Conservation (phyloP, 2,797 vertebrate species). For the Lutjanus argentimaculatus region DNA sequence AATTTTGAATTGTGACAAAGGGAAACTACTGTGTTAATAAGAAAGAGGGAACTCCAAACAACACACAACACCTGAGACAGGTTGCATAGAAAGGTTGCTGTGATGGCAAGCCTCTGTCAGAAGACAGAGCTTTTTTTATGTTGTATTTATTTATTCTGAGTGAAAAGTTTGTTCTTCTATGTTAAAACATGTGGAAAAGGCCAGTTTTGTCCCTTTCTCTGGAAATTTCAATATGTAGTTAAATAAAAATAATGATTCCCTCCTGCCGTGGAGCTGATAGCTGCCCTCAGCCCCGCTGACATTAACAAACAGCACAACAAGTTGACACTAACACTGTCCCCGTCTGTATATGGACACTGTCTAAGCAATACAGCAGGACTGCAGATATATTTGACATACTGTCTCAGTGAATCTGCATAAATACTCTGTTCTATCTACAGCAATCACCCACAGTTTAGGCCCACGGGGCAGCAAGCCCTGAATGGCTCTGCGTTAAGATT, state of each 20-base stretch:
- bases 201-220: neutral
- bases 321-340: neutral
- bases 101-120: too few relatives aligned
- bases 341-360: neutral
- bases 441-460: slow-evolving; percentile 14
- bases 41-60: neutral
- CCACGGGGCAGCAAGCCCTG: slow-evolving; percentile 7
- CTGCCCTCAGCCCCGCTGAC: slow-evolving; percentile 2
- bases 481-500: slow-evolving; percentile 1
- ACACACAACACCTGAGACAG: neutral
- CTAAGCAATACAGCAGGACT: slow-evolving; percentile 1
- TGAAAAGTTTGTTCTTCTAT: neutral
- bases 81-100: accelerated
- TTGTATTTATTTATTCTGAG: too few relatives aligned
- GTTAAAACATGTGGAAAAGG: neutral
- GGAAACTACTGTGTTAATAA: neutral
- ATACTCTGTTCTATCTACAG: slow-evolving; percentile 5
- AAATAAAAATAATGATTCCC: neutral
- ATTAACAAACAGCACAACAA: slow-evolving; percentile 24
- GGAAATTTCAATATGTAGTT: slow-evolving; percentile 1
- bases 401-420: slow-evolving; percentile 40
- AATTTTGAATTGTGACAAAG: neutral
- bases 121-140: neutral
- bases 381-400: slow-evolving; percentile 25
- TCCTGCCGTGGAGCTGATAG: neutral